phyloP scores from a whole-genome alignment of 2,113 vertebrate genomes.

The Cyprinodon brontotheroides region DNA sequence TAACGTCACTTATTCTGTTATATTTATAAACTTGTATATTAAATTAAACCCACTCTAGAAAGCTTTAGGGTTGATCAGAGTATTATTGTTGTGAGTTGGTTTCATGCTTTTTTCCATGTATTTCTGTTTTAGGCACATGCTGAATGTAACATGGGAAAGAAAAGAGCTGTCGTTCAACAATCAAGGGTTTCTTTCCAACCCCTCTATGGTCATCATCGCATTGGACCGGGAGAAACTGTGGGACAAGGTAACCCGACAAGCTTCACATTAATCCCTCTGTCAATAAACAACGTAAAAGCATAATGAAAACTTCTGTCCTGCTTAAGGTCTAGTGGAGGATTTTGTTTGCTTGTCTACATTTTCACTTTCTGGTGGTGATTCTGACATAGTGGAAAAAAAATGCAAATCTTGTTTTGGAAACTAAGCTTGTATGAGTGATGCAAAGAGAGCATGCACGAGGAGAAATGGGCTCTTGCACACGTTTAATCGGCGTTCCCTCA shows the following conservation, averaged over 20 bases:
- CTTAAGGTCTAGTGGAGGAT: too few species aligned
- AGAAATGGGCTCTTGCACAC: too few species aligned
- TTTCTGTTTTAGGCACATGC: slow-evolving; percentile 83
- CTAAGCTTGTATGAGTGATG: too few species aligned
- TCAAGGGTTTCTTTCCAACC: slow-evolving; percentile 90
- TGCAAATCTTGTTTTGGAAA: too few species aligned
- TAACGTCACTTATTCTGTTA: too few species aligned
- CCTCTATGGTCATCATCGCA: slow-evolving; percentile 92
- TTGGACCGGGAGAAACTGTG: slow-evolving; percentile 92
- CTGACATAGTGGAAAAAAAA: too few species aligned
- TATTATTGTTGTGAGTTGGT: slow-evolving; percentile 39
- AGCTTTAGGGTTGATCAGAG: slow-evolving; percentile 71
- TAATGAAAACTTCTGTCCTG: neutral
- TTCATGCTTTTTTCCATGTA: slow-evolving; percentile 4
- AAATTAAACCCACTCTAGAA: too few species aligned
- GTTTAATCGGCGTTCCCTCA: too few species aligned
- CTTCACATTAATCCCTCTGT: too few species aligned
- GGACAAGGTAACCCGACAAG: slow-evolving; percentile 87
- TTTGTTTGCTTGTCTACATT: too few species aligned
- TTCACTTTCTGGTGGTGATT: too few species aligned
- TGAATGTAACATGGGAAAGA: slow-evolving; percentile 95
- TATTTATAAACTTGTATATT: slow-evolving; percentile 36
- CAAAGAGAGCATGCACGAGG: too few species aligned
- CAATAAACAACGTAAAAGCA: neutral
- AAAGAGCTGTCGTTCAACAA: slow-evolving; percentile 93